Percentiles rank a stretch among this genome's conserved stretches.
Evolutionary conservation across 2,888 invertebrate genomes (phyloP).

Genomic region (Catotricha subobsoleta): DNA sequence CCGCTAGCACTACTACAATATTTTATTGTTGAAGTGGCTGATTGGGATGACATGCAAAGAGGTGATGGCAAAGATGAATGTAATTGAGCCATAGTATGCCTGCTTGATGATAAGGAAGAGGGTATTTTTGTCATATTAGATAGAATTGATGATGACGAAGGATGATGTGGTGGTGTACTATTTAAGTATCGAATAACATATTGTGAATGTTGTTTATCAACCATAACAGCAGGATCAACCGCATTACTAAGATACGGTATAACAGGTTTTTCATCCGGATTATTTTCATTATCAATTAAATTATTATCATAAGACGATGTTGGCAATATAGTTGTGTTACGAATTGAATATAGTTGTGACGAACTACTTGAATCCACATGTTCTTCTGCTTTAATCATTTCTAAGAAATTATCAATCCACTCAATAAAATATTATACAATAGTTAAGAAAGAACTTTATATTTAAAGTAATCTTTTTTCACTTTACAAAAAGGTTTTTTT

Average conservation of each 20-base stretch:
- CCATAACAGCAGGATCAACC: too few relatives aligned
- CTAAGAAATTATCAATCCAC: too few relatives aligned
- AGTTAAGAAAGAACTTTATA: too few relatives aligned
- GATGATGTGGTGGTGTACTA: neutral
- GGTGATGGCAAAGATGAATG: neutral
- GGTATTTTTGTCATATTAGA: neutral
- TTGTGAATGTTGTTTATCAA: neutral
- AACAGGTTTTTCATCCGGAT: neutral
- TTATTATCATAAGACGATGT: neutral
- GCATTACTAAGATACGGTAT: too few relatives aligned
- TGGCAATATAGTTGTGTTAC: neutral
- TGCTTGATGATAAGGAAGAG: neutral
- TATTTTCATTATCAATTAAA: neutral
- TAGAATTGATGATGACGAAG: neutral
- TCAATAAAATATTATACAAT: too few relatives aligned
- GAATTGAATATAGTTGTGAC: neutral
- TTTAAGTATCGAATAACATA: neutral
- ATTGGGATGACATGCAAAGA: too few relatives aligned
- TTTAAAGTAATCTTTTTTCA: too few relatives aligned
- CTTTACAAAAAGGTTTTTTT: too few relatives aligned
- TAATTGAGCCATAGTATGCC: neutral
- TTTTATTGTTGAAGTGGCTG: neutral
- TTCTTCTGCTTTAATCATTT: neutral
- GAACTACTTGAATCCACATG: constrained; percentile 2
- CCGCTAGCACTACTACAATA: neutral